phyloP scores from a whole-genome alignment of 2,113 vertebrate genomes.

The Corynorhinus townsendii region DNA sequence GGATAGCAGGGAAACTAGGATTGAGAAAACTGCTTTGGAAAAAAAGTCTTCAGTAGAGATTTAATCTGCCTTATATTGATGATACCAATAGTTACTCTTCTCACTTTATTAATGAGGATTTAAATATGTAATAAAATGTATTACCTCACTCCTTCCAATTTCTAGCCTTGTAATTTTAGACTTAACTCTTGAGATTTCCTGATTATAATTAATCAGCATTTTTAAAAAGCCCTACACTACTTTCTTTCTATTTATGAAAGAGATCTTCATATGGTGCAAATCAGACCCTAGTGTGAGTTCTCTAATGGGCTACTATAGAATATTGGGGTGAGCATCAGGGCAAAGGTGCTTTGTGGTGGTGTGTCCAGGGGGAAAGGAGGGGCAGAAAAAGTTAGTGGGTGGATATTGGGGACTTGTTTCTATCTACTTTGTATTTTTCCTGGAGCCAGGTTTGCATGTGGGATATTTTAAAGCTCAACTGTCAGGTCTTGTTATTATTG shows the following conservation, averaged over 20 bases:
- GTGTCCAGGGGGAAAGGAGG: neutral
- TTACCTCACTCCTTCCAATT: conserved; percentile 3
- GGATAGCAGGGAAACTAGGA: neutral
- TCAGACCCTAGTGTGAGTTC: neutral
- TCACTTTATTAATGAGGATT: conserved; percentile 6
- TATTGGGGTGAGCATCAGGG: neutral
- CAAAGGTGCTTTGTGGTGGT: neutral
- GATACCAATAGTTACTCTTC: neutral
- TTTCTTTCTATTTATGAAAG: neutral
- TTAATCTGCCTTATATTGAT: neutral
- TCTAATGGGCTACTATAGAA: neutral
- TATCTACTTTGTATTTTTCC: neutral
- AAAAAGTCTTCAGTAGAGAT: neutral
- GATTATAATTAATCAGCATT: neutral
- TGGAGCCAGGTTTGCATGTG: neutral
- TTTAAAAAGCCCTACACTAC: neutral
- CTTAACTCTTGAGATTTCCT: neutral
- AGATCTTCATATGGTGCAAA: neutral
- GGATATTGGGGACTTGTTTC: neutral
- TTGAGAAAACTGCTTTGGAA: neutral
- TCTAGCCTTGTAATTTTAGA: conserved; percentile 24
- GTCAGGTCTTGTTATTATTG: neutral
- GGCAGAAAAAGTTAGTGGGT: neutral
- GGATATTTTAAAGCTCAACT: neutral
- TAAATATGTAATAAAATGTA: neutral